Evolutionary conservation across 30 jellyfish, hydroid and myxozoan species (phyloP).

Genomic region (Hydractinia symbiolongicarpus): DNA sequence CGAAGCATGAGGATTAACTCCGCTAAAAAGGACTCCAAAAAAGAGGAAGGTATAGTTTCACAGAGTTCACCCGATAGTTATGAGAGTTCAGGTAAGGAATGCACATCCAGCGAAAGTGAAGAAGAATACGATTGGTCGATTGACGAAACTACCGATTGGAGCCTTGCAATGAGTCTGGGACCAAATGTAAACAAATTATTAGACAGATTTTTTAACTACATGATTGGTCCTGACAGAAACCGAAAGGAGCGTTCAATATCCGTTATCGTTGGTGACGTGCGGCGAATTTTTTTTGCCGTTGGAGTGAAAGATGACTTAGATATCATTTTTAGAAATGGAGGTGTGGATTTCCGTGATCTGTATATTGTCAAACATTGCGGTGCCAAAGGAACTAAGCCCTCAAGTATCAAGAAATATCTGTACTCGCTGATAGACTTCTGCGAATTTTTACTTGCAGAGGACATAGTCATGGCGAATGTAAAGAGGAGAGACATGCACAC

Average conservation of each 20-base stretch:
- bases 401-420: constrained; percentile 14
- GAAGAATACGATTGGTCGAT: too few species aligned
- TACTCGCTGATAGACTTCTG: constrained; percentile 1
- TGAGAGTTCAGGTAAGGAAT: too few species aligned
- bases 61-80: too few species aligned
- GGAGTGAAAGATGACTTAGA: background rate
- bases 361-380: background rate
- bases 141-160: too few species aligned
- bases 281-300: background rate
- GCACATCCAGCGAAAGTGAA: too few species aligned
- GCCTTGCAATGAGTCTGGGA: too few species aligned
- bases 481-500: background rate
- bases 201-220: background rate
- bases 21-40: too few species aligned
- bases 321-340: background rate
- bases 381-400: background rate
- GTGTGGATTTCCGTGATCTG: background rate
- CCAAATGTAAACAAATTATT: too few species aligned
- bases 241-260: background rate
- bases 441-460: constrained; percentile 4
- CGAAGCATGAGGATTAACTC: too few species aligned
- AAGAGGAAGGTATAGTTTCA: too few species aligned
- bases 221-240: constrained; percentile 11
- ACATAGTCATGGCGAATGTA: background rate
- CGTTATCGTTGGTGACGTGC: constrained; percentile 14